phyloP scores from a whole-genome alignment of 2,113 vertebrate genomes.

The Onychorhynchus coronatus region DNA sequence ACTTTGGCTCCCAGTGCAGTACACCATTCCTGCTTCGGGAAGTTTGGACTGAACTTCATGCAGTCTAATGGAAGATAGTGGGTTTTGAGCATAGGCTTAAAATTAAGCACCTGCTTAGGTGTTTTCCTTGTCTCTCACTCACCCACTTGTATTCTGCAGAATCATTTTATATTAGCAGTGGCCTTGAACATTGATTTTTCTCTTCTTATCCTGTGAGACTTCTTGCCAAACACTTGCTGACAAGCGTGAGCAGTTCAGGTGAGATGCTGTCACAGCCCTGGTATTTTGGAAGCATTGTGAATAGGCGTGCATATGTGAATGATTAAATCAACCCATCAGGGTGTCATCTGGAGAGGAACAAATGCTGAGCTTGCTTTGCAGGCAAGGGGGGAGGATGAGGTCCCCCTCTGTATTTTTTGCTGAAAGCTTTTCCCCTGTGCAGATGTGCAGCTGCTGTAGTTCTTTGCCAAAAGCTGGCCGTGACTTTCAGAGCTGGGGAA shows the following conservation, averaged over 20 bases:
- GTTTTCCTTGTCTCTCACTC: not conserved
- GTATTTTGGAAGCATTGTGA: not conserved
- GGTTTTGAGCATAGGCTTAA: not conserved
- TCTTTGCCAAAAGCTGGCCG: slow-evolving; percentile 15
- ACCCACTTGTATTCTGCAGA: not conserved
- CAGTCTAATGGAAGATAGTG: not conserved
- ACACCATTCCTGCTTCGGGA: not conserved
- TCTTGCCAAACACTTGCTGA: not conserved
- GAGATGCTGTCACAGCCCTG: slow-evolving; percentile 42
- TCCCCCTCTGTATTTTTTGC: not conserved
- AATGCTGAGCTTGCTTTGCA: slow-evolving; percentile 40
- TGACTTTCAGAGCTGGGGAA: slow-evolving; percentile 6
- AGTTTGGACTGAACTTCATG: not conserved
- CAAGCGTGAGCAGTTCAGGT: slow-evolving; percentile 20
- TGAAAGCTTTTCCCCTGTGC: slow-evolving; percentile 43
- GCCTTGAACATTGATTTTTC: not conserved
- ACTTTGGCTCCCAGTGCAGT: not conserved
- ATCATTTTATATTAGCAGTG: not conserved
- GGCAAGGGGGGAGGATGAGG: not conserved
- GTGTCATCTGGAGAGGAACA: slow-evolving; percentile 54
- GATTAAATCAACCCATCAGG: slow-evolving; percentile 64
- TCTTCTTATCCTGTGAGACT: not conserved
- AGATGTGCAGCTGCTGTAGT: slow-evolving; percentile 54
- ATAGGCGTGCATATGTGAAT: slow-evolving; percentile 26
- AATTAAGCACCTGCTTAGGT: not conserved